Conservation (phyloP, 2,888 invertebrate species). For the Empis stercorea region DNA sequence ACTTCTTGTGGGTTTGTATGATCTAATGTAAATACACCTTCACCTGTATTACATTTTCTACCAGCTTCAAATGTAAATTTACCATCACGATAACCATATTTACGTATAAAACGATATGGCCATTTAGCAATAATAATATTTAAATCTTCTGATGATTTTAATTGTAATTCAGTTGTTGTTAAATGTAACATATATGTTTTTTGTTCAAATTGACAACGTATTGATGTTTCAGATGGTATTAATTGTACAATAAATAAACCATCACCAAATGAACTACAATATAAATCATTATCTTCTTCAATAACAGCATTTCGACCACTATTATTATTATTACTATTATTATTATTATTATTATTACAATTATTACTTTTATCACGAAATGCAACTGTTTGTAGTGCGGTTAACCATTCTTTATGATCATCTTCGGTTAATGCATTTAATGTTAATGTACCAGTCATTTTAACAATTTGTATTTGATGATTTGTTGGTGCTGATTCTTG, state of each 20-base stretch:
- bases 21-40: slow-evolving; percentile 68
- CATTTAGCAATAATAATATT: slow-evolving; percentile 53
- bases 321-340: slow-evolving; percentile 14
- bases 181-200: slow-evolving; percentile 60
- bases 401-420: slow-evolving; percentile 65
- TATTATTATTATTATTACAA: too few species aligned
- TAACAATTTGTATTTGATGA: slow-evolving; percentile 53
- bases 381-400: slow-evolving; percentile 66
- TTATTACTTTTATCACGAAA: slow-evolving; percentile 56
- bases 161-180: slow-evolving; percentile 61
- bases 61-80: slow-evolving; percentile 83
- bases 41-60: slow-evolving; percentile 73
- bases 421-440: slow-evolving; percentile 47
- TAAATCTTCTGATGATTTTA: slow-evolving; percentile 49
- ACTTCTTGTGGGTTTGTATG: slow-evolving; percentile 74
- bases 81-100: slow-evolving; percentile 75
- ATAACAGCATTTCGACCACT: slow-evolving; percentile 38
- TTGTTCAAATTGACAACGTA: slow-evolving; percentile 58
- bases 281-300: slow-evolving; percentile 81
- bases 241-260: slow-evolving; percentile 68
- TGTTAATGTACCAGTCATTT: slow-evolving; percentile 56
- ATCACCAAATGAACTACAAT: slow-evolving; percentile 67
- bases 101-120: slow-evolving; percentile 72
- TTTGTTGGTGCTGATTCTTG: slow-evolving; percentile 47
- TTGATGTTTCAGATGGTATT: slow-evolving; percentile 65